A percentile compares a stretch with the other conserved stretches of the same genome.
Evolutionary conservation across 2,113 vertebrate genomes (phyloP).

Genomic region (Melanotaenia duboulayi): DNA sequence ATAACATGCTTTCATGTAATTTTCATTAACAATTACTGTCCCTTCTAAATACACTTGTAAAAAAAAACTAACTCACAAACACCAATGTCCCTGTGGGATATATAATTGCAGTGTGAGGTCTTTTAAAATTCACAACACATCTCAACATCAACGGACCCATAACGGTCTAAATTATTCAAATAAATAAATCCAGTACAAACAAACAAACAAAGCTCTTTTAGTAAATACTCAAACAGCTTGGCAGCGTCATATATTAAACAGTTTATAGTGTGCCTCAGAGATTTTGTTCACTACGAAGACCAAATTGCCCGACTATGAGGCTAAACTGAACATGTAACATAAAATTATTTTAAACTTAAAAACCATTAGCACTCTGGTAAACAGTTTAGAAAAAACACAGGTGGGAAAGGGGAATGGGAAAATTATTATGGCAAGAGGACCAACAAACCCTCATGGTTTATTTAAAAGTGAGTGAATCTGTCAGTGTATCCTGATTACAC

Average conservation of each 20-base stretch:
- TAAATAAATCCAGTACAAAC: conserved; percentile 54
- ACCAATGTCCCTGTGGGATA: neutral
- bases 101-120: conserved; percentile 19
- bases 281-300: neutral
- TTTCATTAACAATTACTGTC: too few species aligned
- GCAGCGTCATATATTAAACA: conserved; percentile 1
- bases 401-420: neutral
- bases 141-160: conserved; percentile 20
- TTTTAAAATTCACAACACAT: conserved; percentile 37
- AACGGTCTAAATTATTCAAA: conserved; percentile 45
- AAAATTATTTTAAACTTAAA: conserved; percentile 15
- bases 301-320: neutral
- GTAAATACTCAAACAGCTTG: conserved; percentile 19
- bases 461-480: neutral
- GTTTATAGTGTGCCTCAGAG: conserved; percentile 10
- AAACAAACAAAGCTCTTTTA: conserved; percentile 15
- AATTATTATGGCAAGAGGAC: neutral
- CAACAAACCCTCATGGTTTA: neutral
- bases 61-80: conserved; percentile 3
- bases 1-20: too few species aligned
- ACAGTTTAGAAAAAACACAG: conserved; percentile 28
- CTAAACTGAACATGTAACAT: neutral
- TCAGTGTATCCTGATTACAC: neutral
- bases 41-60: too few species aligned
- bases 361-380: neutral